Base-by-base conservation (phyloP, 2,888 invertebrate genomes). In the Ochropleura leucogaster region DNA sequence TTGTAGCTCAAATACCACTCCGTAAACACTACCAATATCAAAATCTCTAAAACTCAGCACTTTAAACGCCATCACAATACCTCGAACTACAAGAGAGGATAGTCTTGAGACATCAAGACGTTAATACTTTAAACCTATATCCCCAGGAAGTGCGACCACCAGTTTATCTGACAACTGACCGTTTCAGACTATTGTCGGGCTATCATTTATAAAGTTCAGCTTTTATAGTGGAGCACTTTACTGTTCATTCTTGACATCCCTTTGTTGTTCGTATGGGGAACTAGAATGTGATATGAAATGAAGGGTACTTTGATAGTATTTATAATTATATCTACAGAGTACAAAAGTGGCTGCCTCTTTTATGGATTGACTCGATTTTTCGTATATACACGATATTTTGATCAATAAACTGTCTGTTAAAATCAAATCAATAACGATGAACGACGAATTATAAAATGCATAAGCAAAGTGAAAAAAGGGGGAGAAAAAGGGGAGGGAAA, bases 151-250 rank as follows among this genome's bases (percentile, higher is more conserved):
- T 64, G 60, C 77, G 46, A 30, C 60, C 51, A 72, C 63, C 59
- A 68, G 77, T 83, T 87, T 86, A 89, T 88, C 83, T 84, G 85
- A 82, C 83, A 85, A 76, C 81, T 87, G 89, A 85, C 87, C 87
- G 71, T 55, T 68, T 42, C 49, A 72, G 64, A 66, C 77, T 77
- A 74, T 89, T 89, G 87, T 87, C 70, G 79, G 60, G 70, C 62
- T 68, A 80, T 81, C 86, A 87, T 89, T 88, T 88, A 87, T 89
- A 85, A 87, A 80, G 76, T 81, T 79, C 79, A 82, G 84, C 84
- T 72, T 72, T 87, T 78, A 76, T 85, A 83, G 82, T 79, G 68
- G 69, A 80, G 77, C 86, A 85, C 85, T 88, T 86, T 87, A 79
- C 72, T 78, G 77, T 76, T 74, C 79, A 68, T 82, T 77, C 60